Evolutionary conservation across 1,140 invertebrate genomes (phyloP).

Genomic region (Adelges cooleyi): DNA sequence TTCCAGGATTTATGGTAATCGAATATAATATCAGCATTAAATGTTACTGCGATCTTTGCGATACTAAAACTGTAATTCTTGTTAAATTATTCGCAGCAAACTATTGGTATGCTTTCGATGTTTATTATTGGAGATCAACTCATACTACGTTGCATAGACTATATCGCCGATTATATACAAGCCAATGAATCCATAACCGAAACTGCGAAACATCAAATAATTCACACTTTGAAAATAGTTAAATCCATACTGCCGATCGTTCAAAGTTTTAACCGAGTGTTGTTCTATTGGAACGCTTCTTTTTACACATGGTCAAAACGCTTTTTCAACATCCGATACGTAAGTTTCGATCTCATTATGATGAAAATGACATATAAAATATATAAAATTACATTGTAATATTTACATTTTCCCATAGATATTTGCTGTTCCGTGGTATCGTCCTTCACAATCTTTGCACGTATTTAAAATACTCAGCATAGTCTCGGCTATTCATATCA

Average conservation of each 20-base stretch:
- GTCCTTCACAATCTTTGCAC: slow-evolving; percentile 38
- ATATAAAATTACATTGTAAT: too few species aligned
- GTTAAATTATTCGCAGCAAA: slow-evolving; percentile 39
- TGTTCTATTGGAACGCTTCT: slow-evolving; percentile 58
- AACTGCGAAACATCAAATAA: slow-evolving; percentile 43
- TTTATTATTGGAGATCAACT: slow-evolving; percentile 51
- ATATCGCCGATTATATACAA: slow-evolving; percentile 43
- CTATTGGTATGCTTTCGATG: slow-evolving; percentile 47
- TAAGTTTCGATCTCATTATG: too few species aligned
- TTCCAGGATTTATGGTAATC: slow-evolving; percentile 47
- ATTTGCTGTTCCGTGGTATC: slow-evolving; percentile 45
- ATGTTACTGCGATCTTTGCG: too few species aligned
- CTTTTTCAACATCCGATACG: slow-evolving; percentile 54
- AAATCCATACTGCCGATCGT: slow-evolving; percentile 47
- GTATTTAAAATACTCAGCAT: slow-evolving; percentile 49
- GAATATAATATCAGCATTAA: not conserved
- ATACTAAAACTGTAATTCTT: too few species aligned
- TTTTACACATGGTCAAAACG: slow-evolving; percentile 65
- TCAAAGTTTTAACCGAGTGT: slow-evolving; percentile 55
- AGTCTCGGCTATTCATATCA: slow-evolving; percentile 50
- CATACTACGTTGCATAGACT: slow-evolving; percentile 42
- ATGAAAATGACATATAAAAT: too few species aligned
- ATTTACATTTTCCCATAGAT: slow-evolving; percentile 40
- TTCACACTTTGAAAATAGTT: slow-evolving; percentile 41
- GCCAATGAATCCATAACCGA: slow-evolving; percentile 42